These are phyloP conservation scores for Cepaea nemoralis DNA, from an alignment of 1,140 invertebrate species.

Conservation along the genomic window DNA sequence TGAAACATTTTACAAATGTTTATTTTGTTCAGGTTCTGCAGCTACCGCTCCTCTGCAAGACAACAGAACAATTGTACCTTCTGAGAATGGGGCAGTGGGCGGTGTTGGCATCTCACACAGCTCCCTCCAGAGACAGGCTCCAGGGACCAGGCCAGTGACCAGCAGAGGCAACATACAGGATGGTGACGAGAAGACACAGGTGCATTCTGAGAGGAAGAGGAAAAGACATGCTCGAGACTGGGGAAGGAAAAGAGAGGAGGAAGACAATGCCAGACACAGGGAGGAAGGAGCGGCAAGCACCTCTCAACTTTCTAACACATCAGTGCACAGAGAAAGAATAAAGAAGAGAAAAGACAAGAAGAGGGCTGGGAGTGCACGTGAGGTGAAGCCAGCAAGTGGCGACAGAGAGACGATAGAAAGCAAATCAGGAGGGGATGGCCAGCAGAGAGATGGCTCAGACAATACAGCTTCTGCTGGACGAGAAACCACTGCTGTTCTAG, in stretches of 20 bases:
- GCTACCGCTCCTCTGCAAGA: background rate
- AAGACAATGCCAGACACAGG: background rate
- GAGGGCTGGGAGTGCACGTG: background rate
- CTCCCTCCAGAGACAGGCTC: background rate
- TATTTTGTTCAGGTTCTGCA: background rate
- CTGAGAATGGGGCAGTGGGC: slow-evolving; percentile 16
- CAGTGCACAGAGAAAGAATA: slow-evolving; percentile 10
- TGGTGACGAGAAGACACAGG: background rate
- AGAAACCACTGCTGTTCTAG: background rate
- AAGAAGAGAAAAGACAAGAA: slow-evolving; percentile 28
- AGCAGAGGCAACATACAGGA: background rate
- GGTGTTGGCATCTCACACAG: slow-evolving; percentile 29
- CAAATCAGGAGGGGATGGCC: background rate
- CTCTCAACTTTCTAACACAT: background rate
- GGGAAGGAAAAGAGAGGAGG: background rate
- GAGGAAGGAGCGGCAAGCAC: background rate
- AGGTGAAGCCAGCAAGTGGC: background rate
- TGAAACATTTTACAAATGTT: no score
- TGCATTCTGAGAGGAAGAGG: background rate
- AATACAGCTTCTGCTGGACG: no score
- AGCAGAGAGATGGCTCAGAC: background rate
- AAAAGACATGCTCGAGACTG: background rate
- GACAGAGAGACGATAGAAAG: background rate
- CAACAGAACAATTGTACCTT: background rate
- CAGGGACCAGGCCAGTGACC: background rate